Evolutionary conservation across 2,797 vertebrate genomes (phyloP), one percentile per base, ranked within the genome.

Genomic region (Esox lucius): DNA sequence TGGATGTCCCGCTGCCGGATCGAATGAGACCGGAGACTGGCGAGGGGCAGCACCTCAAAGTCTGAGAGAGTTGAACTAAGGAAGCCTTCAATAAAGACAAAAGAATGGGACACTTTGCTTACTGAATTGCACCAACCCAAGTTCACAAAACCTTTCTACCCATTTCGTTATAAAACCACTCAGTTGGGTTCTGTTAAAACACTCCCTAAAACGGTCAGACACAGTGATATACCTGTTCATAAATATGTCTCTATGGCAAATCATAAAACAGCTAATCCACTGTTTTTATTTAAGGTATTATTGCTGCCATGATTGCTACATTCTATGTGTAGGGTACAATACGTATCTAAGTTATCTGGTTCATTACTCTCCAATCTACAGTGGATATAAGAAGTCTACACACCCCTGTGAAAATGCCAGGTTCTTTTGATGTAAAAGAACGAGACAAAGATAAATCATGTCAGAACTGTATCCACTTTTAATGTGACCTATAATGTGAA

Each of bases 1-100:
- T 94, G 92, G 16, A 96, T 83, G 68, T 97, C 96, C 8, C 97
- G 90, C 80, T 94, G 96, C 71, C 90, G 94, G 75, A 98, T 75
- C 0, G 96, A 96, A 87, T 99, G 97, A 0, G 96, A 94, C 82
- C 94, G 94, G 83, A 99, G 92, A 83, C 78, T 90, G 26, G 96
- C 95, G 71, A 94, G 69, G 2, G 94, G 92, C 78, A 99, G 90
- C 75, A 99, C 93, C 62, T 98, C 96, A 2, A 97, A 99, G 85
- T 97, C 93, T 5, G 94, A 91, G 76, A 99, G 92, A 91, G 96
- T 87, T 48, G 94, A 92, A 68, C 91, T 90, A 68, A 99, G 93
- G 6, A 87, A 77, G 51, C 79, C 93, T 93, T 80, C 8, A 67
- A 33, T 1, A 17, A 67, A 33, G 17, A 35, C 24, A 8, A 53